Conservation (phyloP, 2,113 vertebrate genomes). For the Hypanus sabinus region DNA sequence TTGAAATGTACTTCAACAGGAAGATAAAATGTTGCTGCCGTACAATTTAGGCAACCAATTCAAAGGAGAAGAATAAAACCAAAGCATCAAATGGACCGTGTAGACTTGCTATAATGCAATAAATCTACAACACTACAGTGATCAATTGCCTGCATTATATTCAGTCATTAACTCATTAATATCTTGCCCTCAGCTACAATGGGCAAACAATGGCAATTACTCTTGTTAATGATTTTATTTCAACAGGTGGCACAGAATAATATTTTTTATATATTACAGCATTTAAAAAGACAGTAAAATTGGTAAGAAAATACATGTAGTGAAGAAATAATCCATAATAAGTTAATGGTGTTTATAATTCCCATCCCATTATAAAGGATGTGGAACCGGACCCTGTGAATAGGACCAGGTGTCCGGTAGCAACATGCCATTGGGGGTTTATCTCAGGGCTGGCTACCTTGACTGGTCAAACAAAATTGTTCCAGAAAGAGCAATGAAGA, state of each 20-base stretch:
- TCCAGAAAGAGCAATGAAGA: no score
- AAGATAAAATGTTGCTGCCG: background rate
- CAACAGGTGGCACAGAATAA: background rate
- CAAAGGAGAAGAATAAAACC: background rate
- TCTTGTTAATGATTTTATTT: slow-evolving; percentile 29
- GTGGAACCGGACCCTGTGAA: background rate
- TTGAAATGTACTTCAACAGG: slow-evolving; percentile 6
- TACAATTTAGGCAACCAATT: background rate
- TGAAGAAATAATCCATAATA: background rate
- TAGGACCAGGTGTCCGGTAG: background rate
- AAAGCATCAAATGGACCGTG: background rate
- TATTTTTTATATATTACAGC: background rate
- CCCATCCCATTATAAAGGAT: background rate
- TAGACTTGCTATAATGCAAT: background rate
- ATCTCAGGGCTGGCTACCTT: no score
- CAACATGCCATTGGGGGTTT: background rate
- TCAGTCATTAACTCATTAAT: slow-evolving; percentile 36
- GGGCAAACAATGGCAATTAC: slow-evolving; percentile 6
- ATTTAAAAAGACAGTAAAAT: background rate
- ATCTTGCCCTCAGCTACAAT: slow-evolving; percentile 24
- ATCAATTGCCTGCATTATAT: slow-evolving; percentile 9
- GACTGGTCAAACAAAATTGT: no score
- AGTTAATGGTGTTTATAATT: background rate
- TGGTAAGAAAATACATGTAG: background rate
- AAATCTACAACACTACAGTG: background rate